phyloP scores from a whole-genome alignment of 53 echinoderm and acorn worm genomes.

The Henricia sp. region DNA sequence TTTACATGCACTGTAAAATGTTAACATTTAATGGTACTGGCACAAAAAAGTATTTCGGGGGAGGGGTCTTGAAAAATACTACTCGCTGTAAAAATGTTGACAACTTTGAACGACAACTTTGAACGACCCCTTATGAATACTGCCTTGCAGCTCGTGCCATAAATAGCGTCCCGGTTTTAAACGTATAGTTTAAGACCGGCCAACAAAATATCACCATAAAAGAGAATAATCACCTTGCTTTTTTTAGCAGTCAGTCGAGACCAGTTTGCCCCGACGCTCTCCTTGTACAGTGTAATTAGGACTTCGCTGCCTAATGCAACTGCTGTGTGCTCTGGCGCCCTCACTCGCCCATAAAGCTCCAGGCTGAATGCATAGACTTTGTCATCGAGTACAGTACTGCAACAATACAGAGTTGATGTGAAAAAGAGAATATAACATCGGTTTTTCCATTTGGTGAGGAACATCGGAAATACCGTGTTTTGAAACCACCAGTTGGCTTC shows the following conservation, averaged over 20 bases:
- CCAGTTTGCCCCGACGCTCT: slow-evolving; percentile 79
- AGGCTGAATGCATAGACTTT: slow-evolving; percentile 68
- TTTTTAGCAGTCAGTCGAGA: slow-evolving; percentile 77
- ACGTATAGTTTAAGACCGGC: no score
- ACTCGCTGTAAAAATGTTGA: no score
- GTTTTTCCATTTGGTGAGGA: not conserved
- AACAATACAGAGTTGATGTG: not conserved
- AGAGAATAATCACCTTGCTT: slow-evolving; percentile 82
- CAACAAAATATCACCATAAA: no score
- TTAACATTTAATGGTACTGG: no score
- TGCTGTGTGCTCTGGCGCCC: slow-evolving; percentile 65
- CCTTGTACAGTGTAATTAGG: slow-evolving; percentile 87
- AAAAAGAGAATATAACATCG: not conserved
- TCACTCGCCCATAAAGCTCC: slow-evolving; percentile 74
- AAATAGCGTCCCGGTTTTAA: no score
- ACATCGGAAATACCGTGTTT: not conserved
- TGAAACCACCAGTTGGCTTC: no score
- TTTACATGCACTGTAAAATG: no score
- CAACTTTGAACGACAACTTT: no score
- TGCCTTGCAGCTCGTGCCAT: no score
- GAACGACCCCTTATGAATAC: no score
- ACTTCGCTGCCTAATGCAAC: slow-evolving; percentile 74
- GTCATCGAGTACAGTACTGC: slow-evolving; percentile 4
- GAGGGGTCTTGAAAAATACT: no score
- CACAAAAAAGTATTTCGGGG: no score